phyloP scores from a whole-genome alignment of 2,113 vertebrate species.

The Nannospalax galili region DNA sequence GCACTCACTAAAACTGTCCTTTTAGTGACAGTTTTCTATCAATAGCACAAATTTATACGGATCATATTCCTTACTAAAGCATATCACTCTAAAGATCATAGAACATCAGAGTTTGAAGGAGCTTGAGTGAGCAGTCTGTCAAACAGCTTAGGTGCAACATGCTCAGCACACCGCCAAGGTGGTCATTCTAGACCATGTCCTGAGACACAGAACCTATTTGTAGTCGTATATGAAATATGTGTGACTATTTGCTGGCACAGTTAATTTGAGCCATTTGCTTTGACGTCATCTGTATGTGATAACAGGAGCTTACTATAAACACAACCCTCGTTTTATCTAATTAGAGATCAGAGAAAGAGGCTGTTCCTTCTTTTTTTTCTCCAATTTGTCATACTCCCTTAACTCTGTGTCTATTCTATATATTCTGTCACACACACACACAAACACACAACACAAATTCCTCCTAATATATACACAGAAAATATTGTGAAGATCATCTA shows the following conservation, averaged over 20 bases:
- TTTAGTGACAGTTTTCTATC: conserved; percentile 40
- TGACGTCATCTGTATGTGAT: neutral
- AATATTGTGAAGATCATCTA: neutral
- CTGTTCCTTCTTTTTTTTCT: neutral
- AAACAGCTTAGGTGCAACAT: neutral
- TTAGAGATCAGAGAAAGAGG: neutral
- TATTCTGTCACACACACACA: neutral
- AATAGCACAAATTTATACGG: neutral
- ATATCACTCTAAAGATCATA: neutral
- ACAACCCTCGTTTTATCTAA: neutral
- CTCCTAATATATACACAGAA: neutral
- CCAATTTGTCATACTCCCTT: neutral
- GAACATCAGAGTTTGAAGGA: neutral
- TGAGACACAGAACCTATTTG: neutral
- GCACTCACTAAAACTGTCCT: neutral
- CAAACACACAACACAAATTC: neutral
- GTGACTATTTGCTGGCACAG: neutral
- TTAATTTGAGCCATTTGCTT: conserved; percentile 19
- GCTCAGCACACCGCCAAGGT: neutral
- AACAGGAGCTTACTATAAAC: neutral
- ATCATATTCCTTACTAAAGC: neutral
- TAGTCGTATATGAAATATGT: neutral
- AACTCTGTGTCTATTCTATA: neutral
- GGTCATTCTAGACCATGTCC: neutral
- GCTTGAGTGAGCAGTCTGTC: neutral